A percentile compares a stretch with the other conserved stretches of the same genome.
phyloP scores from a whole-genome alignment of 1,140 invertebrate genomes.

The Apis dorsata region DNA sequence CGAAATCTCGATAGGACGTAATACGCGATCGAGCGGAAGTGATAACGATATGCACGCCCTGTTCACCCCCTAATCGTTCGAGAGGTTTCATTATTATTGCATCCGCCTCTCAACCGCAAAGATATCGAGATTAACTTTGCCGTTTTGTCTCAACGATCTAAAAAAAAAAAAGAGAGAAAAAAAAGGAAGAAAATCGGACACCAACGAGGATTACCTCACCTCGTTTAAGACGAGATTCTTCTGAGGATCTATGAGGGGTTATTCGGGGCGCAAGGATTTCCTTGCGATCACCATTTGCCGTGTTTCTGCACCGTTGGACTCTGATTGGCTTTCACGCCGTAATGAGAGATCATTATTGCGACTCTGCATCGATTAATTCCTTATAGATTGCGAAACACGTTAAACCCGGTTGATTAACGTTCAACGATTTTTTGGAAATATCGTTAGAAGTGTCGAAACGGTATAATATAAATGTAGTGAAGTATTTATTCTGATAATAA shows the following conservation, averaged over 20 bases:
- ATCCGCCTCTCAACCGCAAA: no score
- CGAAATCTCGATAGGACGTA: slow-evolving; percentile 15
- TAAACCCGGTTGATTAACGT: background rate
- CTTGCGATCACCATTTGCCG: background rate
- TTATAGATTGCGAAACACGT: background rate
- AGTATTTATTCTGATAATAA: no score
- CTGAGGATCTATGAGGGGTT: background rate
- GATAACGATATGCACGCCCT: slow-evolving; percentile 13
- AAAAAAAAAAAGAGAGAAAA: background rate
- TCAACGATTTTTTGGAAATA: background rate
- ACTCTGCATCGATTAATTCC: background rate
- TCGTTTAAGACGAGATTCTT: background rate
- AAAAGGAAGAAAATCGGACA: background rate
- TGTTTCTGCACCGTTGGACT: slow-evolving; percentile 13
- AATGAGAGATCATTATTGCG: slow-evolving; percentile 8
- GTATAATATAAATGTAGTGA: no score
- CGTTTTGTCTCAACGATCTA: background rate
- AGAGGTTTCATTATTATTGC: slow-evolving; percentile 30
- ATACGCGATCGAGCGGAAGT: slow-evolving; percentile 32
- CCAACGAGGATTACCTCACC: no score
- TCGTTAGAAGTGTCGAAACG: no score
- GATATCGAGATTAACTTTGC: slow-evolving; percentile 35
- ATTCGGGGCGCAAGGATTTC: background rate
- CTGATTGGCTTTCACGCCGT: slow-evolving; percentile 24
- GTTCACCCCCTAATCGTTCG: slow-evolving; percentile 26